Base-by-base conservation (phyloP, 2,888 invertebrate genomes). In the Andrena fulva region DNA sequence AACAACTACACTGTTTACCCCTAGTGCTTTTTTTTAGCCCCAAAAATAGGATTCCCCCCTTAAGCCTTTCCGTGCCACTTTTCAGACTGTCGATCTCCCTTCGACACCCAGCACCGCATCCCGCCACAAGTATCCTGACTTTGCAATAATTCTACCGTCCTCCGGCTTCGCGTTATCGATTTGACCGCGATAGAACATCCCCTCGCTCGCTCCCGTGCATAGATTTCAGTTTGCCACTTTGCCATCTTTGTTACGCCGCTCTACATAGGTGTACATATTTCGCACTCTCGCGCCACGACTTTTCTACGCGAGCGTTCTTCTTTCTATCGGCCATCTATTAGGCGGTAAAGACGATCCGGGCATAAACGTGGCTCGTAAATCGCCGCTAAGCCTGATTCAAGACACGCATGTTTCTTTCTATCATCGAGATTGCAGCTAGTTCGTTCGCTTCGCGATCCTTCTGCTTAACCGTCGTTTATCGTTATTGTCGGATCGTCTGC, bases 41-140 rank as follows among this genome's bases (percentile, higher is more conserved):
- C 42, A 12, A 24, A 54, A 54, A 24, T 2, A 54, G 54, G 3
- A 20, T 0, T 8, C 2, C 3, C 54, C 64, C 56, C 70, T 87
- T 72, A 87, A 87, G 63, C 75, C 60, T 50, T 66, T 42, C 63
- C 50, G 48, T 48, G 64, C 31, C 62, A 72, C 71, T 82, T 79
- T 77, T 67, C 64, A 27, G 59, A 66, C 66, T 70, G 50, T 81
- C 64, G 88, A 87, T 86, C 86, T 84, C 84, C 31, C 86, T 86
- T 67, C 86, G 86, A 83, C 73, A 66, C 31, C 69, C 42, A 56
- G 50, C 62, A 70, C 75, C 62, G 69, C 77, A 80, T 80, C 83
- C 62, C 71, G 50, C 42, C 80, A 78, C 35, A 83, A 88, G 88
- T 80, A 87, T 84, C 84, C 81, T 81, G 89, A 87, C 84, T 87